phyloP scores from a whole-genome alignment of 30 jellyfish, hydroid and myxozoan genomes.

The Cassiopea xamachana region DNA sequence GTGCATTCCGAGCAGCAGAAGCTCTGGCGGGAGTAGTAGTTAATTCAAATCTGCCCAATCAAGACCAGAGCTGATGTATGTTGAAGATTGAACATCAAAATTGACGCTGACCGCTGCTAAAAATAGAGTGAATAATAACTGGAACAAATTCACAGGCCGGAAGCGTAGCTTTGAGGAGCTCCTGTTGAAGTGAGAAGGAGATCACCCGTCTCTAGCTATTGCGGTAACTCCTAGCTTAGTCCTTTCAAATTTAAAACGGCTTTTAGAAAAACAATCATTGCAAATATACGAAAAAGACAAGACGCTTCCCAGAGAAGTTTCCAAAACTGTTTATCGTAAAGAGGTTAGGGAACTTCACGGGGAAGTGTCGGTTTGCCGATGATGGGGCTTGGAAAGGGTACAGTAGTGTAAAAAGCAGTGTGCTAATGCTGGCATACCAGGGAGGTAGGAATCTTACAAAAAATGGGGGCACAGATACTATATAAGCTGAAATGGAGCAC shows the following conservation, averaged over 20 bases:
- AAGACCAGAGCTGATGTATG: background rate
- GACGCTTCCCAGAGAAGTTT: background rate
- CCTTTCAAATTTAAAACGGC: background rate
- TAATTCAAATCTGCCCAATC: background rate
- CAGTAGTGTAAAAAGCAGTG: too few relatives aligned
- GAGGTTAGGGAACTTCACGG: too few relatives aligned
- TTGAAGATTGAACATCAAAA: background rate
- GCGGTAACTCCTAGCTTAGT: background rate
- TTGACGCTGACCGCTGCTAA: background rate
- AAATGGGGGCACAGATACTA: too few relatives aligned
- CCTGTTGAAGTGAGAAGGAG: background rate
- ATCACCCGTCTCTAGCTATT: background rate
- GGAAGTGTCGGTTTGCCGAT: too few relatives aligned
- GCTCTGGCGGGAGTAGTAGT: background rate
- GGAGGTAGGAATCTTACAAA: too few relatives aligned
- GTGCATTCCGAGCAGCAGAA: background rate
- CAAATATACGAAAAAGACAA: background rate
- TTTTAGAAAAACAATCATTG: background rate
- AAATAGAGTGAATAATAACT: background rate
- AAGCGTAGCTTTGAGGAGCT: background rate
- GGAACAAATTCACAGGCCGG: background rate
- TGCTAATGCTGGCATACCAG: too few relatives aligned
- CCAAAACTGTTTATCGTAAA: too few relatives aligned
- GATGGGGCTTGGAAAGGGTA: too few relatives aligned
- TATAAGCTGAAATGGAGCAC: too few relatives aligned